Evolutionary conservation across 2,113 vertebrate species (phyloP), one percentile per base, ranked within the genome.

Genomic region (Meriones unguiculatus): DNA sequence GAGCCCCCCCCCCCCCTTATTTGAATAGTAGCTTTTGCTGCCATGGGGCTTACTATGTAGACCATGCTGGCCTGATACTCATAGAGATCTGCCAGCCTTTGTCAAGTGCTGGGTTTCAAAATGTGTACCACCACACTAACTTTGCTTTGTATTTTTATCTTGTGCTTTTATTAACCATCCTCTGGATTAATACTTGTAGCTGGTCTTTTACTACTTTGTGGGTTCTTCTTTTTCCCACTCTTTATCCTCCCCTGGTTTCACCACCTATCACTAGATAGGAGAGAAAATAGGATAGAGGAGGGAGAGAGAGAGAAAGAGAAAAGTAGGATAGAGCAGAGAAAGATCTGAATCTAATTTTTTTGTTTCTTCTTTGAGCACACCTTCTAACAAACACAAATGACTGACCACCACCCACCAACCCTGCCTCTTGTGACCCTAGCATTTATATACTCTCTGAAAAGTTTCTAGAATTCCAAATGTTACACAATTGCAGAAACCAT

Each of bases 61-160:
- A 59, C 78, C 20, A 57, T 59, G 25, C 32, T 81, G 52, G 78
- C 52, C 78, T 59, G 78, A 50, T 62, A 38, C 52, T 25, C 20
- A n/a, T 10, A 62, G 80, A 62, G 35, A 82, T 82, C 57, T 82
- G 54, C 80, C n/a, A 62, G 54, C 54, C 35, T 82, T 35, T 62
- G 80, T 57, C 35, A 38, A 82, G 22, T 38, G 22, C 35, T 38
- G 35, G 20, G 5, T 82, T 62, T 82, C 38, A 62, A 82, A 38
- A 35, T 82, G 78, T 20, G 18, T 32, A 57, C 52, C 18, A 59
- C 57, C 78, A 81, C 32, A 57, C 32, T 59, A 12, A 59, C 54
- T 78, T 94, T 52, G 17, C 35, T 28, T n/a, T 82, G 30, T 73
- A 69, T 38, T 91, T 93, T 85, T 89, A 86, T 94, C 69, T 93